Evolutionary conservation across 1,140 invertebrate genomes (phyloP), one percentile per base, ranked within the genome.

Genomic region (Macrotrachela quadricornifera): DNA sequence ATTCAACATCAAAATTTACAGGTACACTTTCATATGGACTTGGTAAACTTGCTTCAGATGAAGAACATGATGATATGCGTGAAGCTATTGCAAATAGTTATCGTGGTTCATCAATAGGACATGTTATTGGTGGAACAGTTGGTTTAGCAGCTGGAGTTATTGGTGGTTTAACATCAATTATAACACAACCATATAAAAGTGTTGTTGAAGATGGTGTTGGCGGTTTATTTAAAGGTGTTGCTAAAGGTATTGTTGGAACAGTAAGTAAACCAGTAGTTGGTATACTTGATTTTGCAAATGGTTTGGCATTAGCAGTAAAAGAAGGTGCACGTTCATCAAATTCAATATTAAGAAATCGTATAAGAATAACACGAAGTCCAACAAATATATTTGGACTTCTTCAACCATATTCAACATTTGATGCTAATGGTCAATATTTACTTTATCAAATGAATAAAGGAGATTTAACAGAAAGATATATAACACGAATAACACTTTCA

Each of bases 191-290:
- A 3, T 86, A 87, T 64, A 80, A 85, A 63, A 90, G 88, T 16
- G 81, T 80, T 0, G 73, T 78, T 14, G 77, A 78, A 56, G 84
- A 90, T 64, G 90, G 90, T 39, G 70, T 91, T 56, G 78, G 78
- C 70, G 91, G 90, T 9, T 79, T 94, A 57, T 74, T 94, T 41
- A 78, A 81, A 58, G 91, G 91, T 10, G 72, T 95, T 44, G 84
- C 85, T 18, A 92, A 88, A 75, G 91, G 90, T 16, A 71, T 92
- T 8, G 80, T 95, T 44, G 91, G 90, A 38, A 91, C 87, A 11
- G 80, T 96, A 1, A 88, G 88, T 0, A 95, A 96, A 72, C 88
- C 90, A 3, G 81, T 92, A 6, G 85, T 91, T 51, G 91, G 91
- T 16, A 78, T 96, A 41, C 71, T 96, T 39, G 91, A 97, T 74